A percentile compares a stretch with the other conserved stretches of the same genome.
phyloP scores from a whole-genome alignment of 2,888 invertebrate genomes.

The Leptarthrus brevirostris region DNA sequence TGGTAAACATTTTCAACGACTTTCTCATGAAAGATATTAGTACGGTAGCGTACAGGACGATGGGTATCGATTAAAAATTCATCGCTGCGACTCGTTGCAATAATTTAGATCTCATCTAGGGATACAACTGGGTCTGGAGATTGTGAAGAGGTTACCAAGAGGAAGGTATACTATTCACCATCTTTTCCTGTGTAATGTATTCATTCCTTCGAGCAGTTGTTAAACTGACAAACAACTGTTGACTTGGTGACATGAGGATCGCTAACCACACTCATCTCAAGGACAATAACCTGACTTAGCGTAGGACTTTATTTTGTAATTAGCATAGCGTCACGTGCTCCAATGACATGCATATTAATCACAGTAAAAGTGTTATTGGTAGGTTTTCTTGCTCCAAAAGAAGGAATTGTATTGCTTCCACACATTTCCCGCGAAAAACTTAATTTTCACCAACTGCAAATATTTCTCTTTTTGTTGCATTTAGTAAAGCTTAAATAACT shows the following conservation, averaged over 20 bases:
- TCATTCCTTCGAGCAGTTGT: conserved; percentile 26
- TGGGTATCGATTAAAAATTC: conserved; percentile 44
- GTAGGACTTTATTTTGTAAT: no score
- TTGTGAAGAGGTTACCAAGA: background rate
- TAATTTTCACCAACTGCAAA: conserved; percentile 18
- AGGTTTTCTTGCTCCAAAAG: no score
- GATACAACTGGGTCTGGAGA: conserved; percentile 8
- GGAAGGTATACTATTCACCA: conserved; percentile 3
- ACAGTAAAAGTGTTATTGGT: no score
- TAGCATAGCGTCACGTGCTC: no score
- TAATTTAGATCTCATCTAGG: conserved; percentile 43
- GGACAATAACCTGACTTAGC: conserved; percentile 2
- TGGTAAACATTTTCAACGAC: conserved; percentile 44
- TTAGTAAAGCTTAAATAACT: conserved; percentile 9
- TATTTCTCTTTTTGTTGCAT: conserved; percentile 29
- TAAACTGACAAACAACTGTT: conserved; percentile 41
- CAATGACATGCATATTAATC: no score
- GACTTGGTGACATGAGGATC: conserved; percentile 16
- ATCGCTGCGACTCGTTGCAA: conserved; percentile 37
- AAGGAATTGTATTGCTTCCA: no score
- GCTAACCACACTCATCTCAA: conserved; percentile 15
- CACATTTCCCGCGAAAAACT: background rate
- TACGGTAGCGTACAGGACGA: background rate
- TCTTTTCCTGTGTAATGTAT: conserved; percentile 5
- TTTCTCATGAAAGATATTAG: conserved; percentile 39